Evolutionary conservation across 1,140 invertebrate genomes (phyloP), one percentile per base, ranked within the genome.

Genomic region (Leucophenga varia): DNA sequence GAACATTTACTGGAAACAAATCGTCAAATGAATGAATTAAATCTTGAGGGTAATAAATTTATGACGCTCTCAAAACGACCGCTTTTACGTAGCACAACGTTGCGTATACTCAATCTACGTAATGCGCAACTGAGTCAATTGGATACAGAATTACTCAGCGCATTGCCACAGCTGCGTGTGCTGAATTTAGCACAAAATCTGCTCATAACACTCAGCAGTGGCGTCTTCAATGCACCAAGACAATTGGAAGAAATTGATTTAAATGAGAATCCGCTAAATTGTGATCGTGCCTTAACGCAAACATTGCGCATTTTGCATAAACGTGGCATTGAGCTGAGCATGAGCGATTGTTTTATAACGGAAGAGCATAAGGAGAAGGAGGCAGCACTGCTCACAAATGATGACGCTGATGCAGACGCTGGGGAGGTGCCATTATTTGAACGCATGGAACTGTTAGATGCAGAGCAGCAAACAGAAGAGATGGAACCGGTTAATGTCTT

Each of bases 21-120:
- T 39, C 7, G 35, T 7, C 50, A 60, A 35, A 34, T 75, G 7
- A 36, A 48, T 0, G 43, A 55, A 7, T 46, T 75, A 5, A 68
- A 67, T 50, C 57, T 75, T 16, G 64, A 59, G 25, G 67, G 61
- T 28, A 75, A 75, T 31, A 75, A 75, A 21, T 51, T 59, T 13
- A 49, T 72, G 46, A 52, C 51, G 0, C n/a, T 74, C 7, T 46
- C 41, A 0, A 34, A 40, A 25, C 41, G 40, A 1, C 67, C 70
- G 2, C 16, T 75, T 3, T 9, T 75, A 3, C 43, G 53, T 3
- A 70, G 59, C 19, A 43, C 17, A 4, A 57, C 64, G 4, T 35
- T 75, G 10, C 61, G 63, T 9, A 51, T 38, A 3, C 53, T 75
- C 4, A 67, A 57, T 39, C 43, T 75, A 5, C 59, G 59, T 12